Evolutionary conservation across 2,797 vertebrate species (phyloP).

Genomic region (Scomberomorus guttatus): DNA sequence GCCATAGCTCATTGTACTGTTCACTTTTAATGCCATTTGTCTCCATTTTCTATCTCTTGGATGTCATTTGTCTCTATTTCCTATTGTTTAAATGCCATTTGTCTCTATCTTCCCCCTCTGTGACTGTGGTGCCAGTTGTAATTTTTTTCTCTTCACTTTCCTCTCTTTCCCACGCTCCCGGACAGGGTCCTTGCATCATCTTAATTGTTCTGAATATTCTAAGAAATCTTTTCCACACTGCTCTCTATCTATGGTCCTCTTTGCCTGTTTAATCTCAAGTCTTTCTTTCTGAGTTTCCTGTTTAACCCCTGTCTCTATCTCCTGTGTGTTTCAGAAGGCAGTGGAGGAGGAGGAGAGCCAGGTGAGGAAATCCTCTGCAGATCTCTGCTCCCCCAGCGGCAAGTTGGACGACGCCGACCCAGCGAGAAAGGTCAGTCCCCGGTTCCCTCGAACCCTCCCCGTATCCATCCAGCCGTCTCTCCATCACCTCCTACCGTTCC

Average conservation of each 20-base stretch:
- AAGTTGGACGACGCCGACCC: conserved; percentile 74
- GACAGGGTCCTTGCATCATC: conserved; percentile 31
- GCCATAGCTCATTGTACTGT: conserved; percentile 28
- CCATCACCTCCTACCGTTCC: conserved; percentile 23
- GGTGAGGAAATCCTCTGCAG: conserved; percentile 68
- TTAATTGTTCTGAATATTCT: conserved; percentile 33
- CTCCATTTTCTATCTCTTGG: conserved; percentile 55
- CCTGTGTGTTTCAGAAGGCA: conserved; percentile 74
- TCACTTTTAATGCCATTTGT: conserved; percentile 56
- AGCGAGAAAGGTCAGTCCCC: conserved; percentile 77
- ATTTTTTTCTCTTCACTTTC: conserved; percentile 14
- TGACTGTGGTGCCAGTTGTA: conserved; percentile 12
- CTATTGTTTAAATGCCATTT: conserved; percentile 51
- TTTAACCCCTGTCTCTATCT: conserved; percentile 38
- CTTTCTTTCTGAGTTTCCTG: neutral
- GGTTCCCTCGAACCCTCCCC: neutral
- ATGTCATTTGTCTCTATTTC: conserved; percentile 58
- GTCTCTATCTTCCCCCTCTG: conserved; percentile 34
- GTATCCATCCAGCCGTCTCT: conserved; percentile 15
- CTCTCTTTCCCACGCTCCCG: conserved; percentile 21
- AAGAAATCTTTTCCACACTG: conserved; percentile 7
- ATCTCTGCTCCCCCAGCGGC: conserved; percentile 70
- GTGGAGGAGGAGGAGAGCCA: conserved; percentile 76
- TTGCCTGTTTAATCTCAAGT: neutral
- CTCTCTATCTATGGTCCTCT: neutral